A percentile compares a stretch with the other conserved stretches of the same genome.
phyloP scores from a whole-genome alignment of 53 echinoderm and acorn worm species.

The Holothuria scabra region DNA sequence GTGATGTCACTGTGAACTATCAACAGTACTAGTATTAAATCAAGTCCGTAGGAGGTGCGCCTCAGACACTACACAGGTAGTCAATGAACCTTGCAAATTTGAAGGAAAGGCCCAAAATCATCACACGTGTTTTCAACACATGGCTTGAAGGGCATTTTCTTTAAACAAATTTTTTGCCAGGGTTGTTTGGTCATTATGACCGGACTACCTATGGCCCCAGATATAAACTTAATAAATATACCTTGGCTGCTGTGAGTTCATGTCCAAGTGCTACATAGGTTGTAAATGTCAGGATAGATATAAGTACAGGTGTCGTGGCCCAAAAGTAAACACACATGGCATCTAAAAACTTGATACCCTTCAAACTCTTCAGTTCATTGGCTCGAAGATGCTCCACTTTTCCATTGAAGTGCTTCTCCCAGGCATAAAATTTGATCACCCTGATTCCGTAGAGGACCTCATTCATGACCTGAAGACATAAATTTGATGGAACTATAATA shows the following conservation, averaged over 20 bases:
- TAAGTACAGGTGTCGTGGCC: constrained; percentile 95
- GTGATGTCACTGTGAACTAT: no score
- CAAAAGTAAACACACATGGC: constrained; percentile 99
- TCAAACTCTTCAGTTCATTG: constrained; percentile 76
- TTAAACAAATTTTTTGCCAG: no score
- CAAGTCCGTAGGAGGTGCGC: no score
- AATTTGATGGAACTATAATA: not conserved
- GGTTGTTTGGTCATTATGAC: no score
- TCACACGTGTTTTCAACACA: no score
- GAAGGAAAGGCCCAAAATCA: no score
- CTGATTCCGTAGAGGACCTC: constrained; percentile 92
- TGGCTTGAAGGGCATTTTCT: no score
- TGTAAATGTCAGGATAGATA: constrained; percentile 87
- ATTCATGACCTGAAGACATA: constrained; percentile 78
- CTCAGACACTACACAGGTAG: no score
- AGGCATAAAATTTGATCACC: constrained; percentile 96
- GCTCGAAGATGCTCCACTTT: constrained; percentile 70
- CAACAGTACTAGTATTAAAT: no score
- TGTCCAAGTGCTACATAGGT: constrained; percentile 80
- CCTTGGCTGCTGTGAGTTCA: constrained; percentile 94
- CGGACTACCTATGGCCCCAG: no score
- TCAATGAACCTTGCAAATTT: no score
- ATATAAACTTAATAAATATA: constrained; percentile 33
- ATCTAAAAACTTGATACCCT: constrained; percentile 95
- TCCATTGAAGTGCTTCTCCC: constrained; percentile 87